These are phyloP conservation scores for Hyposmocoma kahamanoa DNA, from an alignment of 1,140 invertebrate genomes.

Conservation along the genomic window DNA sequence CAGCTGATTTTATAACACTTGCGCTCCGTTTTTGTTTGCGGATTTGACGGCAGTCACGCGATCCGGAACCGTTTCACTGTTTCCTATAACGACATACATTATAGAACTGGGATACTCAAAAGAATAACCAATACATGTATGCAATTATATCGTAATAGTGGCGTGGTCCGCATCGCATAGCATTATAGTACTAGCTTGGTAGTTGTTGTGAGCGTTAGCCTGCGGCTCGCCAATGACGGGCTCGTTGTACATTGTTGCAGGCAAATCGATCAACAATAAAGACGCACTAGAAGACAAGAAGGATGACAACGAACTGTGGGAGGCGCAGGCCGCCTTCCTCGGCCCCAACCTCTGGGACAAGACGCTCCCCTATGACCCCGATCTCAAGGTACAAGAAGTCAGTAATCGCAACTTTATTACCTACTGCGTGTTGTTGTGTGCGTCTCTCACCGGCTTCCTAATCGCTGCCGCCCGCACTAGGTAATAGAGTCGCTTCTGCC, in stretches of 20 bases:
- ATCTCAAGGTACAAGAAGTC: slow-evolving; percentile 92
- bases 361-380: slow-evolving; percentile 89
- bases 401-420: slow-evolving; percentile 72
- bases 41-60: too few species aligned
- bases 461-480: slow-evolving; percentile 43
- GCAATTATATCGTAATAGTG: too few species aligned
- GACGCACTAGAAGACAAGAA: slow-evolving; percentile 85
- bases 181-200: too few species aligned
- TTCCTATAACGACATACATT: too few species aligned
- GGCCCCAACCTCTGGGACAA: slow-evolving; percentile 97
- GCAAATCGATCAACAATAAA: slow-evolving; percentile 77
- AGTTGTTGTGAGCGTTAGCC: background rate
- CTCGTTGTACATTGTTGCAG: slow-evolving; percentile 70
- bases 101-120: too few species aligned
- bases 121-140: too few species aligned
- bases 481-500: slow-evolving; percentile 43
- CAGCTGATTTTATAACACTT: too few species aligned
- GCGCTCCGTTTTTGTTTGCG: too few species aligned
- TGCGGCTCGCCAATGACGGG: slow-evolving; percentile 37
- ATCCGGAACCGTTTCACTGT: too few species aligned
- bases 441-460: slow-evolving; percentile 35
- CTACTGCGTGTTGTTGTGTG: slow-evolving; percentile 62
- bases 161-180: too few species aligned
- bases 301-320: slow-evolving; percentile 90
- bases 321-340: slow-evolving; percentile 93